Base-by-base conservation (phyloP, 2,113 vertebrate genomes). In the Amazona guildingii region DNA sequence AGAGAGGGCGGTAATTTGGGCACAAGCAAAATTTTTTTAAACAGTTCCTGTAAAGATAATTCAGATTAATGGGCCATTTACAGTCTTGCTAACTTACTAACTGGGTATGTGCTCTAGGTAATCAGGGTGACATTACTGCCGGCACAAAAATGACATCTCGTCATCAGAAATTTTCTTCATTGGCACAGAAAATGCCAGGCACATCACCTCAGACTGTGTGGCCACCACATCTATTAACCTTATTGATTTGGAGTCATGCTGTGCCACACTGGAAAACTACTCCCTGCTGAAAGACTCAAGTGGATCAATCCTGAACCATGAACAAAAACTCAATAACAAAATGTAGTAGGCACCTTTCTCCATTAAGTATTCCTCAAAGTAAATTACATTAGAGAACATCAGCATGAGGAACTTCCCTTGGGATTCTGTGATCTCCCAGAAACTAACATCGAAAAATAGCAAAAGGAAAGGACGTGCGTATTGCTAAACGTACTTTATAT, bases 161-260 rank as follows among this genome's bases (percentile, higher is more conserved):
- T 99, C 98, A 98, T 98, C 98, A 98, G 98, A 98, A 98, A 98
- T 99, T 98, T 98, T 98, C 98, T 98, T 99, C 98, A 98, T 98
- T 98, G 99, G 98, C 98, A 99, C 97, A 54, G 98, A 98, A 98
- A 98, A 99, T 98, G 98, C 98, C 98, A 99, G 98, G 98, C 98
- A 97, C 97, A 98, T 98, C 98, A 98, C 98, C 98, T 98, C 98
- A 99, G 98, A 99, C 99, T 98, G 98, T 96, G 97, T 98, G 98
- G 98, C 98, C 98, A 98, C 98, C 98, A 98, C 98, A 98, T 98
- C 99, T 99, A 98, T 99, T 99, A 99, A 99, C 99, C 98, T 98
- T 99, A 99, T 99, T 99, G 99, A 99, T 99, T 98, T 98, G 98
- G 97, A 98, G 95, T 97, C 99, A 95, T 93, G 98, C 98, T 98